Evolutionary conservation across 2,113 vertebrate species (phyloP).

Genomic region (Lanius collurio): DNA sequence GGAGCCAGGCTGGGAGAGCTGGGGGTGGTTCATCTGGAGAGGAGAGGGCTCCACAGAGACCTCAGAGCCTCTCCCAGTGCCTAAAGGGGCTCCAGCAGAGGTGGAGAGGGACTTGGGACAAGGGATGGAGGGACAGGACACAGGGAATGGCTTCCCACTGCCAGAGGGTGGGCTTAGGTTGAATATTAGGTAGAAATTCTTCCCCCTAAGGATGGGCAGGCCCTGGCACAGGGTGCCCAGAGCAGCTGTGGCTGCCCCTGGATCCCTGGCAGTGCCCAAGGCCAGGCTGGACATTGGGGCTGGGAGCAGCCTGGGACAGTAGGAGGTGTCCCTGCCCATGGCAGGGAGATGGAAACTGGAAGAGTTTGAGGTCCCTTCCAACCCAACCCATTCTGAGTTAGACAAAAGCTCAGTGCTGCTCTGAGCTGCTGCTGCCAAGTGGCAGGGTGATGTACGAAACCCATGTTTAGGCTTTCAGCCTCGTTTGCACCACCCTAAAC

Average conservation of each 20-base stretch:
- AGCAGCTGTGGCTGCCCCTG: background rate
- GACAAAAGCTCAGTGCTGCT: background rate
- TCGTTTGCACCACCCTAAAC: background rate
- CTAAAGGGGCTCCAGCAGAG: background rate
- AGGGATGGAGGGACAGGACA: background rate
- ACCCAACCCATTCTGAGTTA: background rate
- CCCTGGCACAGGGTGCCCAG: background rate
- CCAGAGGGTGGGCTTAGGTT: too few species aligned
- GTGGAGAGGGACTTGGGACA: background rate
- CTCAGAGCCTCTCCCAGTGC: background rate
- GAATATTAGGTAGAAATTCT: accelerated
- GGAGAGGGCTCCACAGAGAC: background rate
- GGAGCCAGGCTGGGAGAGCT: background rate
- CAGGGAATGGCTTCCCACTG: background rate
- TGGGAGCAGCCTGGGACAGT: background rate
- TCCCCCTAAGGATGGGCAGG: accelerated
- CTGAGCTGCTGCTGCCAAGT: background rate
- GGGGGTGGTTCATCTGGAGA: background rate
- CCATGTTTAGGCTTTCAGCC: background rate
- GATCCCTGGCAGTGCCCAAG: background rate
- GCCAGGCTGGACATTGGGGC: accelerated
- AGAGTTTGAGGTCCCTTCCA: background rate
- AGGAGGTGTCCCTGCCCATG: background rate
- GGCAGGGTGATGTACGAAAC: background rate
- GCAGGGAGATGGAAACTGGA: background rate